Evolutionary conservation across 2,113 vertebrate species (phyloP).

Genomic region (Spermophilus dauricus): DNA sequence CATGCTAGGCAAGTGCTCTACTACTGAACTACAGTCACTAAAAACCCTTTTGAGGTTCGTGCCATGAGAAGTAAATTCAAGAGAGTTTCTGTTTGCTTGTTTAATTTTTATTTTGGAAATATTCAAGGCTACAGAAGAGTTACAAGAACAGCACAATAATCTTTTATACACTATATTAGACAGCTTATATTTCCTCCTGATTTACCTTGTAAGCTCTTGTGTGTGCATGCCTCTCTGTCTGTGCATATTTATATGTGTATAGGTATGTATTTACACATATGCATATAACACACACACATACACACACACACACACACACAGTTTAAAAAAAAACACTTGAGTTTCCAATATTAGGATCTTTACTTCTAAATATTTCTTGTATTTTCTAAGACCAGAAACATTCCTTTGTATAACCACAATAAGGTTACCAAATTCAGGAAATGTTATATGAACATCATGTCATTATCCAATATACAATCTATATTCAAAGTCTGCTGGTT

Average conservation of each 20-base stretch:
- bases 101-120: conserved; percentile 56
- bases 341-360: no score
- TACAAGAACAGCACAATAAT: not conserved
- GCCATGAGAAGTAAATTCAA: not conserved
- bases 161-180: not conserved
- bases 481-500: not conserved
- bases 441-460: no score
- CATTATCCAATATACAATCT: not conserved
- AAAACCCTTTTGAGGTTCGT: not conserved
- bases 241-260: no score
- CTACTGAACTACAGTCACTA: no score
- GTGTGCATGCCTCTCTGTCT: not conserved
- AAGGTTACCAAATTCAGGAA: no score
- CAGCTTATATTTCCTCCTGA: not conserved
- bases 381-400: no score
- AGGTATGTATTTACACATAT: not conserved
- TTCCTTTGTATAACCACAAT: no score
- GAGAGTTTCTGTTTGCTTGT: not conserved
- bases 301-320: no score
- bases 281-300: not conserved
- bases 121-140: not conserved
- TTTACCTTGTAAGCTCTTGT: not conserved
- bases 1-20: no score
- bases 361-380: no score
- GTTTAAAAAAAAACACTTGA: no score